phyloP scores from a whole-genome alignment of 2,888 invertebrate species.

The Caenorhabditis becei region DNA sequence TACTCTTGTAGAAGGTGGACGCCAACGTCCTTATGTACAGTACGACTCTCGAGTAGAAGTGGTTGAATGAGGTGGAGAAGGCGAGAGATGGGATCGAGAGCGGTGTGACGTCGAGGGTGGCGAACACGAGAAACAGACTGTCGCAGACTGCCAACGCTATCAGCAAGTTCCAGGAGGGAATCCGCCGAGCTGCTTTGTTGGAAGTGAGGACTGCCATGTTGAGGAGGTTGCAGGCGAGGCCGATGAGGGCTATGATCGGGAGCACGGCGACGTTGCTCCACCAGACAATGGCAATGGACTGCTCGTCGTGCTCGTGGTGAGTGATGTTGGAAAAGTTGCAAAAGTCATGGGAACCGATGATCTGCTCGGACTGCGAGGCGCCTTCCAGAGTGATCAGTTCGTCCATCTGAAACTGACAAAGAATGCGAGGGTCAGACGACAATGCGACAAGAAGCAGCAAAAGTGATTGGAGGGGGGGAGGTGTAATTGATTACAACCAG shows the following conservation, averaged over 20 bases:
- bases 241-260: slow-evolving; percentile 77
- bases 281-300: slow-evolving; percentile 76
- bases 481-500: slow-evolving; percentile 57
- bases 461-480: no score
- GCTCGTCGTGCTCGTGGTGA: slow-evolving; percentile 68
- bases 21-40: slow-evolving; percentile 79
- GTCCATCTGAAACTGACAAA: slow-evolving; percentile 57
- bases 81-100: slow-evolving; percentile 72
- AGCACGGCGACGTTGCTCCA: slow-evolving; percentile 78
- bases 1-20: slow-evolving; percentile 81
- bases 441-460: slow-evolving; percentile 28
- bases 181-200: slow-evolving; percentile 77
- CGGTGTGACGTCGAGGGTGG: slow-evolving; percentile 78
- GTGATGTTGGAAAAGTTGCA: slow-evolving; percentile 70
- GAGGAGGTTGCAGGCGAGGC: slow-evolving; percentile 79
- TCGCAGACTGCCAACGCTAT: slow-evolving; percentile 80
- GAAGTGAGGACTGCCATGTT: slow-evolving; percentile 78
- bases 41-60: slow-evolving; percentile 73
- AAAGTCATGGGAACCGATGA: slow-evolving; percentile 53
- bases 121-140: slow-evolving; percentile 79
- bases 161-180: slow-evolving; percentile 80
- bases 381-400: slow-evolving; percentile 63
- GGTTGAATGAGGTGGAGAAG: slow-evolving; percentile 69
- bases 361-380: slow-evolving; percentile 63
- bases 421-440: no score